Evolutionary conservation across 2,797 vertebrate species (phyloP).

Genomic region (Hippopotamyrus pictus): DNA sequence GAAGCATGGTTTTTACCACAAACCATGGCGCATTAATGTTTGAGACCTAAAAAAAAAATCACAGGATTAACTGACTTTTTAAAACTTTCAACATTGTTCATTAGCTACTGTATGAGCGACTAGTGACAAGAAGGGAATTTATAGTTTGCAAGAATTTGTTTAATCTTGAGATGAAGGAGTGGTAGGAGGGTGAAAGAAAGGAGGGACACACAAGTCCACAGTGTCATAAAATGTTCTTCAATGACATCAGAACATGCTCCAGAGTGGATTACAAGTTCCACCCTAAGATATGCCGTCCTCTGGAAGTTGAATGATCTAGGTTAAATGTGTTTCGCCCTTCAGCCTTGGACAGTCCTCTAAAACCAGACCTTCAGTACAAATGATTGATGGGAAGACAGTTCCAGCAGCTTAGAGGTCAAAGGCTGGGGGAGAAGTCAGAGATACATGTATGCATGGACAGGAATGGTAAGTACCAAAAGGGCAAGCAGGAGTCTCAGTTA

Average conservation of each 20-base stretch:
- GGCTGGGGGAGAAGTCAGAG: slow-evolving; percentile 13
- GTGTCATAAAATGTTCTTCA: not conserved
- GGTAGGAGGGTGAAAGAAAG: not conserved
- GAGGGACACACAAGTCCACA: not conserved
- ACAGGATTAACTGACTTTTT: not conserved
- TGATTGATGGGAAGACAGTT: not conserved
- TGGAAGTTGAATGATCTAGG: not conserved
- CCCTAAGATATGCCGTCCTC: not conserved
- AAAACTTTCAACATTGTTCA: not conserved
- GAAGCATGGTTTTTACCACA: not conserved
- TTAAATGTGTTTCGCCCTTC: not conserved
- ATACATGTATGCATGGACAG: not conserved
- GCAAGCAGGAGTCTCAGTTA: not conserved
- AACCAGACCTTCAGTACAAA: not conserved
- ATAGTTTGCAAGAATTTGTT: not conserved
- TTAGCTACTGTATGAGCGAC: not conserved
- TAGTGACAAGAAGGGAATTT: not conserved
- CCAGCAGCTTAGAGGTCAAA: not conserved
- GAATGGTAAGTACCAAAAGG: not conserved
- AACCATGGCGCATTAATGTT: not conserved
- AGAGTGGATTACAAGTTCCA: not conserved
- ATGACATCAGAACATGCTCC: not conserved
- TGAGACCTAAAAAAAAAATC: not conserved
- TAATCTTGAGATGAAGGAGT: not conserved
- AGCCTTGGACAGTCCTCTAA: not conserved